Evolutionary conservation across 2,797 vertebrate species (phyloP).

Genomic region (Gallinago stenura): DNA sequence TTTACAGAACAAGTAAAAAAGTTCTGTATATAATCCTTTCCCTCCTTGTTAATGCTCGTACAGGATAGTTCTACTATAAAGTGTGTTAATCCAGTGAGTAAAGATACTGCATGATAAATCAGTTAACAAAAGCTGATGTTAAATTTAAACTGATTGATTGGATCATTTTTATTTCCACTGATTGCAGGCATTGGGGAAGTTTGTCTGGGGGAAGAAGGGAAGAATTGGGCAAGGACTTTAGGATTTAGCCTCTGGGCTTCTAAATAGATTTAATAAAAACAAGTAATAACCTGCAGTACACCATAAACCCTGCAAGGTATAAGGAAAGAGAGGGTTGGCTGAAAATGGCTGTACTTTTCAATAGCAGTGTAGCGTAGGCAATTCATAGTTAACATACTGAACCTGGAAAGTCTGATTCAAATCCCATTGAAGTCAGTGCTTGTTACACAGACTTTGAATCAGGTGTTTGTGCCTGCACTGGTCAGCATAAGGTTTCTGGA

Average conservation of each 20-base stretch:
- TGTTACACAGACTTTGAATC: background rate
- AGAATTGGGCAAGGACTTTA: conserved; percentile 4
- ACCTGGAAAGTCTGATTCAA: background rate
- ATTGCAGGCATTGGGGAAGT: background rate
- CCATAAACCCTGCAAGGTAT: conserved; percentile 48
- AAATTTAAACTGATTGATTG: background rate
- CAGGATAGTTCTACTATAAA: background rate
- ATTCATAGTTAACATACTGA: background rate
- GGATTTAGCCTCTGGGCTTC: conserved; percentile 62
- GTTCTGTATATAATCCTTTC: conserved; percentile 31
- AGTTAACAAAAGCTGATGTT: background rate
- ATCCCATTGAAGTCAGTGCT: background rate
- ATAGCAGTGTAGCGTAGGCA: background rate
- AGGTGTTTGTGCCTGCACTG: background rate
- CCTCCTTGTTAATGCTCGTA: conserved; percentile 13
- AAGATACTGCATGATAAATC: background rate
- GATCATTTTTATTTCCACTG: background rate
- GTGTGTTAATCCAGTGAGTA: background rate
- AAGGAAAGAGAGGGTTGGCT: conserved; percentile 13
- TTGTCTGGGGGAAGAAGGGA: background rate
- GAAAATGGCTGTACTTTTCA: conserved; percentile 40
- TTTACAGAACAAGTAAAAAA: conserved; percentile 56
- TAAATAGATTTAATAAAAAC: conserved; percentile 78
- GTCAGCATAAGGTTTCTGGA: background rate
- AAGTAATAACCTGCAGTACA: conserved; percentile 69